These are phyloP conservation scores for Elgonia sp. DNA, from an alignment of 2,888 invertebrate genomes.

Conservation along the genomic window DNA sequence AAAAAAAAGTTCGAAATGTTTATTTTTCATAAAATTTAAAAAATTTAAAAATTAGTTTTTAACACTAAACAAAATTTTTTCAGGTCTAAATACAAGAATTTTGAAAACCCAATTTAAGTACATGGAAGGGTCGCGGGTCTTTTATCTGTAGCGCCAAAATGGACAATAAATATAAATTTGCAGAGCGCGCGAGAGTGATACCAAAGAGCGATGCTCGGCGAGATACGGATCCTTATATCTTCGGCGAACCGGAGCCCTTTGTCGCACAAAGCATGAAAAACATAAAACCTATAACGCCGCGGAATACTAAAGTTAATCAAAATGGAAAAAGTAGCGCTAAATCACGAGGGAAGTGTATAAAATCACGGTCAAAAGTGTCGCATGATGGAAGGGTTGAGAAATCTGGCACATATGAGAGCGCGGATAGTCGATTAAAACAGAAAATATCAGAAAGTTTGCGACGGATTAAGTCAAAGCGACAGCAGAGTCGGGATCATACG, in stretches of 20 bases:
- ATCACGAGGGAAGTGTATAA: constrained; percentile 84
- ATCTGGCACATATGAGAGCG: constrained; percentile 8
- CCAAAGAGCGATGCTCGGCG: constrained; percentile 85
- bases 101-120: constrained; percentile 11
- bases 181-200: constrained; percentile 87
- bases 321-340: constrained; percentile 80
- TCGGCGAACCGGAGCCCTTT: constrained; percentile 87
- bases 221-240: constrained; percentile 87
- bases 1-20: too few relatives aligned
- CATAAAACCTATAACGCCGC: constrained; percentile 81
- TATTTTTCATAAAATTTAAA: too few relatives aligned
- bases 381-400: constrained; percentile 74
- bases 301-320: constrained; percentile 82
- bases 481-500: constrained; percentile 84
- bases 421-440: constrained; percentile 76
- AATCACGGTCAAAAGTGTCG: constrained; percentile 81
- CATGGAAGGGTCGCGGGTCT: constrained; percentile 49
- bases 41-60: too few relatives aligned
- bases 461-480: constrained; percentile 80
- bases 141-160: constrained; percentile 76
- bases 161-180: constrained; percentile 87
- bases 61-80: background rate
- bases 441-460: constrained; percentile 79
- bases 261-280: constrained; percentile 81
- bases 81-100: constrained; percentile 5